Evolutionary conservation across 2,113 vertebrate species (phyloP).

Genomic region (Leucoraja erinaceus): DNA sequence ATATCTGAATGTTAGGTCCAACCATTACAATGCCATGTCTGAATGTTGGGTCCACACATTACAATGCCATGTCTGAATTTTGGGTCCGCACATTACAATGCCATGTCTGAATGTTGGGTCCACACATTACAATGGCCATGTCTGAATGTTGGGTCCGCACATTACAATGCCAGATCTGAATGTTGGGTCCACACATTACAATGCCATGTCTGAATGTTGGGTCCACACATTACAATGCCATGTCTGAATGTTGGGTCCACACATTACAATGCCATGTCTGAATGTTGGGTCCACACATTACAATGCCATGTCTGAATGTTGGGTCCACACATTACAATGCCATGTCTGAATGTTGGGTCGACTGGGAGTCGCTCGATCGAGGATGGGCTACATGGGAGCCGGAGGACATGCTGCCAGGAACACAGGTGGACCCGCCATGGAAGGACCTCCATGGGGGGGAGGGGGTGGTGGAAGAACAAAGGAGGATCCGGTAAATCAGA

Average conservation of each 20-base stretch:
- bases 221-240: neutral
- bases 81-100: too few species aligned
- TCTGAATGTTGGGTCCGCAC: neutral
- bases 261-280: neutral
- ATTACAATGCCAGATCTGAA: neutral
- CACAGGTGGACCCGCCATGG: too few species aligned
- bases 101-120: neutral
- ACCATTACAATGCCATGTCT: neutral
- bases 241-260: neutral
- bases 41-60: too few species aligned
- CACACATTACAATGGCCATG: too few species aligned
- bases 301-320: neutral
- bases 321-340: too few species aligned
- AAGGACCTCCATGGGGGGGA: too few species aligned
- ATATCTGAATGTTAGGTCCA: neutral
- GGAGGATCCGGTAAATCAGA: too few species aligned
- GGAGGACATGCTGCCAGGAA: too few species aligned
- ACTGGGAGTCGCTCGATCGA: too few species aligned
- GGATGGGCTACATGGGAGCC: too few species aligned
- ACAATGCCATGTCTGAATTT: neutral
- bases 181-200: too few species aligned
- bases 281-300: neutral
- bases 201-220: neutral
- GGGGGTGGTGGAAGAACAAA: too few species aligned
- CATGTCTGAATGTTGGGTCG: neutral